These are phyloP conservation scores for Halichoerus grypus DNA, from an alignment of 2,113 vertebrate genomes.

Conservation along the genomic window DNA sequence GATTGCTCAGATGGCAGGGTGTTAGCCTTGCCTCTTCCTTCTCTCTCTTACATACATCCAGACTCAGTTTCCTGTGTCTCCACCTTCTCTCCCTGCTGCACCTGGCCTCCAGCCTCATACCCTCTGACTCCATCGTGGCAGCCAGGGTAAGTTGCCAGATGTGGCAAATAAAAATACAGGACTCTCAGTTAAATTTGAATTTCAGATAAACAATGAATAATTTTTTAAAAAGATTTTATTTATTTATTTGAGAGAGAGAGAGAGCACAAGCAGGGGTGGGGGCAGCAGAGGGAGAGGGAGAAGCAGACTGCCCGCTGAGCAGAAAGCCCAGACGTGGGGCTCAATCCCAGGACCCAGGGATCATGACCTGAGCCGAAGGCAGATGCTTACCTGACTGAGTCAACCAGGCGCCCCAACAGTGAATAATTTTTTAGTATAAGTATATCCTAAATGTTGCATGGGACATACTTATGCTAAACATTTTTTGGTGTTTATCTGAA, in stretches of 20 bases:
- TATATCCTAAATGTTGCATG: neutral
- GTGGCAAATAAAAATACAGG: neutral
- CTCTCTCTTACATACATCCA: neutral
- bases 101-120: neutral
- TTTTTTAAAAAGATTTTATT: neutral
- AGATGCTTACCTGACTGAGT: neutral
- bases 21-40: neutral
- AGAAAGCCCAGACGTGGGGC: neutral
- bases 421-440: neutral
- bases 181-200: conserved; percentile 29
- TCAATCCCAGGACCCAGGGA: neutral
- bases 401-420: neutral
- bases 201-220: neutral
- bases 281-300: neutral
- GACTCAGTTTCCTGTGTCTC: neutral
- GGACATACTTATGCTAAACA: neutral
- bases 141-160: neutral
- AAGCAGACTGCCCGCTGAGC: neutral
- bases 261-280: neutral
- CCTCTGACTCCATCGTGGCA: neutral
- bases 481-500: neutral
- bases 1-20: neutral
- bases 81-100: neutral
- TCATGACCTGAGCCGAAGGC: neutral
- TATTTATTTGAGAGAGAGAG: neutral